A percentile compares a stretch with the other conserved stretches of the same genome.
Conservation (phyloP, 2,888 invertebrate genomes). For the Acronicta alni region DNA sequence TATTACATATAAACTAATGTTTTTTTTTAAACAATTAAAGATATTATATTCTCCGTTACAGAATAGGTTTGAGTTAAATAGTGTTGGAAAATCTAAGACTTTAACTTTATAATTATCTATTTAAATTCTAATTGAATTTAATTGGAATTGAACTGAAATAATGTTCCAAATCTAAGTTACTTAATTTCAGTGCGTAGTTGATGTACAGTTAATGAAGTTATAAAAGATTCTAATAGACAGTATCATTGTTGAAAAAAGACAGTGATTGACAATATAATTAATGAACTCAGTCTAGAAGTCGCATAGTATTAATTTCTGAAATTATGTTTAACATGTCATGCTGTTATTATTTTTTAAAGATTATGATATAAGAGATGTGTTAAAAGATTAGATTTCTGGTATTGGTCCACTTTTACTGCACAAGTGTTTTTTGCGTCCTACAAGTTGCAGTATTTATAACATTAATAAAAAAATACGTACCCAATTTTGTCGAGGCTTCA, state of each 20-base stretch:
- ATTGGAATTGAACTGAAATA: neutral
- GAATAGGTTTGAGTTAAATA: neutral
- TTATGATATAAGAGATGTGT: slow-evolving; percentile 20
- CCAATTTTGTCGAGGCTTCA: neutral
- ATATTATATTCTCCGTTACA: neutral
- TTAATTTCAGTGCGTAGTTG: slow-evolving; percentile 2
- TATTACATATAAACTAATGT: neutral
- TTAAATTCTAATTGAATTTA: slow-evolving; percentile 8
- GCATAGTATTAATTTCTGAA: slow-evolving; percentile 27
- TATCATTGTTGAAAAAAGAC: slow-evolving; percentile 26
- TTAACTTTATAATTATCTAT: neutral
- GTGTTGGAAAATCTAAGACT: neutral
- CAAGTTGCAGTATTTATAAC: too few relatives aligned
- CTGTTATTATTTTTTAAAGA: slow-evolving; percentile 45
- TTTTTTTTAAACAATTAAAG: neutral
- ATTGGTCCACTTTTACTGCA: slow-evolving; percentile 41
- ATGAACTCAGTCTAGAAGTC: slow-evolving; percentile 52
- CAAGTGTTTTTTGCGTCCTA: neutral
- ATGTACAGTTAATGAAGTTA: slow-evolving; percentile 11
- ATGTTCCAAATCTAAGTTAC: neutral
- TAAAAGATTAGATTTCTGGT: slow-evolving; percentile 17
- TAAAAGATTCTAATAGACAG: slow-evolving; percentile 30
- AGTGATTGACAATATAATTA: slow-evolving; percentile 39
- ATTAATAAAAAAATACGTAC: neutral
- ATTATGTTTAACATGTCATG: slow-evolving; percentile 51